Base-by-base conservation (phyloP, 2,888 invertebrate genomes). In the Apamea monoglypha region DNA sequence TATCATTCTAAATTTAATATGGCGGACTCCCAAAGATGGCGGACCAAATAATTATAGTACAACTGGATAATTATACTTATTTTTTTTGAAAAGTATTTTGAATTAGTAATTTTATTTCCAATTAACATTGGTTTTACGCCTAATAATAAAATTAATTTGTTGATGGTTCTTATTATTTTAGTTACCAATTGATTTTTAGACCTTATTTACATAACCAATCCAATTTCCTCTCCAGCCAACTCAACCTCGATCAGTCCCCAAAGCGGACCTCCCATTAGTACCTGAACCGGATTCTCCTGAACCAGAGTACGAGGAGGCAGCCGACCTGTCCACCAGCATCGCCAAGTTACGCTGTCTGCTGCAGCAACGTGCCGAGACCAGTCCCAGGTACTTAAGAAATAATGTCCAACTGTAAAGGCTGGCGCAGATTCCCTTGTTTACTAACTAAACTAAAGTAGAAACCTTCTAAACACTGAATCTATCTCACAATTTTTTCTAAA, bases 221-320 rank as follows among this genome's bases (percentile, higher is more conserved):
- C 5, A 8, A 64, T 32, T 10, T n/a, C 6, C 16, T 59, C 2
- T 29, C 80, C 82, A 94, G 93, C 91, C 91, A 6, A 90, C 91
- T 0, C 90, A 89, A 71, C 79, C 90, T 0, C 88, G 86, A 61
- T 61, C 90, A 10, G 76, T 88, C 10, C 64, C 79, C 0, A 66
- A 56, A n/a, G 73, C 74, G 32, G 83, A 72, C 36, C 72, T n/a
- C 50, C 72, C 83, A 0, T 80, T 87, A 67, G 76, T 85, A 5
- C 81, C 90, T 5, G 83, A 87, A 81, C 80, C 96, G 0, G 97
- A 97, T 87, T 97, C 97, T 4, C 98, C 98, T 0, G 97, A 98
- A 91, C 98, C 98, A 63, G 98, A 98, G 93, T 98, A 98, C 91
- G 98, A 98, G 92, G 98, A 98, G 90, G 97, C 97, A 0, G 98